Conservation (phyloP, 2,797 vertebrate species). For the Enteromius afrohamiltoni region DNA sequence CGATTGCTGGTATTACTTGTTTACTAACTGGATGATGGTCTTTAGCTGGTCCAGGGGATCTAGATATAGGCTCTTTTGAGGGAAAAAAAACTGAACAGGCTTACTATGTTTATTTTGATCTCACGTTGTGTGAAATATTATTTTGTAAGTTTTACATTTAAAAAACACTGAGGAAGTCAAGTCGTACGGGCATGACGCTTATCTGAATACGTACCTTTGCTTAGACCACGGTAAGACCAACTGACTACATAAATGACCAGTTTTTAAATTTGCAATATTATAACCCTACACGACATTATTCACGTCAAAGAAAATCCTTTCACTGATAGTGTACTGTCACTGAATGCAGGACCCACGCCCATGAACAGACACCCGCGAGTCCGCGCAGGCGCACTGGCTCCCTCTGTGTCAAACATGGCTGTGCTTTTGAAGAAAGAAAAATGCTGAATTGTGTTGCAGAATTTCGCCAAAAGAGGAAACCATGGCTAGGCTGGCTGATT, state of each 20-base stretch:
- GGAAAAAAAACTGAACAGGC: not conserved
- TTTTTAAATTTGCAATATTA: fast-evolving
- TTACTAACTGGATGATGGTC: not conserved
- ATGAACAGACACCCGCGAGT: constrained; percentile 65
- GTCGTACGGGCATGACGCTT: not conserved
- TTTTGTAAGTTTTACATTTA: not conserved
- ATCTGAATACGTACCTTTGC: not conserved
- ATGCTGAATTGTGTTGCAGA: constrained; percentile 89
- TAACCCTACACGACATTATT: not conserved
- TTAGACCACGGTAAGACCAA: no score
- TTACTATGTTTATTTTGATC: not conserved
- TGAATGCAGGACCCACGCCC: constrained; percentile 74
- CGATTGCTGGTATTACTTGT: not conserved
- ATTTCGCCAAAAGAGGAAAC: constrained; percentile 78
- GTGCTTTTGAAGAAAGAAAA: constrained; percentile 87
- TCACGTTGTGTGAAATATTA: not conserved
- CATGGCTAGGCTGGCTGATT: constrained; percentile 96
- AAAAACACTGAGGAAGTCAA: not conserved
- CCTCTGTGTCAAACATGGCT: constrained; percentile 96
- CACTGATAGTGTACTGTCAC: not conserved
- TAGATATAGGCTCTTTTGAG: no score
- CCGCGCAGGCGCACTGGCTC: constrained; percentile 87
- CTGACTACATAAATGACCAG: not conserved
- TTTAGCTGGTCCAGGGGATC: not conserved
- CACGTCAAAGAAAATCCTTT: not conserved